These are phyloP conservation scores for Troides aeacus DNA, from an alignment of 2,888 invertebrate genomes.

Conservation along the genomic window DNA sequence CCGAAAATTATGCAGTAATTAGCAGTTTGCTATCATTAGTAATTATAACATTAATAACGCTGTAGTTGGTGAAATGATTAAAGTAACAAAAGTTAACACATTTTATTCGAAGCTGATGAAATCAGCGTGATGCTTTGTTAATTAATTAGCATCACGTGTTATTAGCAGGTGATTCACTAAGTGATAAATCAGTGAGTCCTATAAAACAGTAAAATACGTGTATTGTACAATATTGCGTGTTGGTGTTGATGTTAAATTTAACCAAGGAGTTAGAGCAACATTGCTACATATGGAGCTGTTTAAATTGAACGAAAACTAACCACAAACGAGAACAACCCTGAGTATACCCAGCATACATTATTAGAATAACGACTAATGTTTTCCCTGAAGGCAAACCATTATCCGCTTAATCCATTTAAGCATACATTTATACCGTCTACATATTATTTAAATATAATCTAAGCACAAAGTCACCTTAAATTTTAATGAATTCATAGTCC, in stretches of 20 bases:
- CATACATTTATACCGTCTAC: neutral
- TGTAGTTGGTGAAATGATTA: too few relatives aligned
- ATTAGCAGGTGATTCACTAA: neutral
- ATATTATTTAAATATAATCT: slow-evolving; percentile 5
- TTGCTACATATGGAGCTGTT: too few relatives aligned
- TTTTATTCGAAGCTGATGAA: too few relatives aligned
- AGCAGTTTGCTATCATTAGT: too few relatives aligned
- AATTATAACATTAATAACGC: too few relatives aligned
- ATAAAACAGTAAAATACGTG: neutral
- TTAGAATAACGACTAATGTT: slow-evolving; percentile 20
- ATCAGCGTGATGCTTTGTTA: too few relatives aligned
- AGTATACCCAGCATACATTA: slow-evolving; percentile 13
- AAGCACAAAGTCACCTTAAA: neutral
- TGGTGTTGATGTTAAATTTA: neutral
- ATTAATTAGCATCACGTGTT: neutral
- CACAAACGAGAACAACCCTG: slow-evolving; percentile 7
- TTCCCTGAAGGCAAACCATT: slow-evolving; percentile 9
- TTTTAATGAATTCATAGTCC: neutral
- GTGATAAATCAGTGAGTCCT: neutral
- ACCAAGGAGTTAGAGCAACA: neutral
- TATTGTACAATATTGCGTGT: neutral
- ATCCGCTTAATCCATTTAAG: slow-evolving; percentile 17
- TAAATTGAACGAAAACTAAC: neutral
- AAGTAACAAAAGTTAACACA: too few relatives aligned
- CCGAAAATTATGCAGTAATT: too few relatives aligned